Evolutionary conservation across 2,113 vertebrate species (phyloP), one percentile per base, ranked within the genome.

Genomic region (Vombatus ursinus): DNA sequence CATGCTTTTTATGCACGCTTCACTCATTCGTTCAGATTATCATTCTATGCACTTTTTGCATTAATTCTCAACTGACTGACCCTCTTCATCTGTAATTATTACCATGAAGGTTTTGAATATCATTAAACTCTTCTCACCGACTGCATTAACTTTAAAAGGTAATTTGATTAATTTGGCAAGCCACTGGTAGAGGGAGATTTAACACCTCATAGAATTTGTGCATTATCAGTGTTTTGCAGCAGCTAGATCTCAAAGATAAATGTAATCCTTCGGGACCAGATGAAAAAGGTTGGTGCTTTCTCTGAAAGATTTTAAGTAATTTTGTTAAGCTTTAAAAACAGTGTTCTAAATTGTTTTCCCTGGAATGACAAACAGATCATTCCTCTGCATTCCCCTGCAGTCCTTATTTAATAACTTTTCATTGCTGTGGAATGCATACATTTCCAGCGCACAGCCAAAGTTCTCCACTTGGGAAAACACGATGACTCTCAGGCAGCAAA

Each of bases 41-140:
- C 92, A 98, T 98, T 98, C 98, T 98, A 54, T 98, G 97, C 97
- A 98, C 95, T 98, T 98, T 99, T 98, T 97, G 98, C 95, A 97
- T 98, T 98, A 98, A 99, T 98, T 98, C 98, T 98, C 98, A 98
- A 97, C 96, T 98, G 98, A 98, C 98, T 98, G 98, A 98, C 98
- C 98, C 98, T 98, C 98, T 99, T 98, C 97, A 98, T 98, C 97
- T 98, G 97, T 98, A 98, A 99, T 99, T 99, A 99, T 98, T 98
- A 98, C 97, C 97, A 98, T 96, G 97, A 98, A 98, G 96, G 96
- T 98, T 98, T 98, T 98, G 98, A 98, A 98, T 98, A 98, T 98
- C 97, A 98, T 99, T 98, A 98, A 98, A 98, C 96, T 98, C 97
- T 98, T 98, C 97, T 98, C 98, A 98, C 96, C 24, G 23, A 97